These are phyloP conservation scores for Botia almorhae DNA, from an alignment of 2,797 vertebrate species.

Conservation along the genomic window DNA sequence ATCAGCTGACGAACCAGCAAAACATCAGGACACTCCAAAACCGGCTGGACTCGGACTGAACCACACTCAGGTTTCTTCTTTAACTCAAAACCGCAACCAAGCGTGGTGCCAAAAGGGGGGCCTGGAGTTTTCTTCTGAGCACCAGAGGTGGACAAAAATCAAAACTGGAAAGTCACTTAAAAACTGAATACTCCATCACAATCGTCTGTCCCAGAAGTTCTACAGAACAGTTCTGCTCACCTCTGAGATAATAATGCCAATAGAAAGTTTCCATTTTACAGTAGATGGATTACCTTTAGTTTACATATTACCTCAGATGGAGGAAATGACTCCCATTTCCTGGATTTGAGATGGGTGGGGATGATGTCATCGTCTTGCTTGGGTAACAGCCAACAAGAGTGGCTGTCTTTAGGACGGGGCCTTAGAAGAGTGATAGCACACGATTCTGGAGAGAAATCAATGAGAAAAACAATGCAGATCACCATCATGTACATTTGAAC, in stretches of 20 bases:
- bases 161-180: background rate
- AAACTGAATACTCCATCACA: background rate
- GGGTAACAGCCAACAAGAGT: conserved; percentile 81
- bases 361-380: conserved; percentile 82
- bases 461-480: background rate
- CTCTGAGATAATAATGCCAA: background rate
- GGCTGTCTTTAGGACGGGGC: conserved; percentile 76
- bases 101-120: conserved; percentile 66
- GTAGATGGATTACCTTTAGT: background rate
- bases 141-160: background rate
- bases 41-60: conserved; percentile 17
- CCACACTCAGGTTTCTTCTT: conserved; percentile 56
- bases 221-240: background rate
- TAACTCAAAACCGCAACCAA: conserved; percentile 75
- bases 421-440: conserved; percentile 83
- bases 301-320: conserved; percentile 75
- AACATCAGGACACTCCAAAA: conserved; percentile 80
- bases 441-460: conserved; percentile 70
- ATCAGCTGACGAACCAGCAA: conserved; percentile 86
- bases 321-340: conserved; percentile 77
- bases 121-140: conserved; percentile 73
- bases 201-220: background rate
- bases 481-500: background rate
- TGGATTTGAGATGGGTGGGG: conserved; percentile 82
- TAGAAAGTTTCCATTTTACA: background rate